Evolutionary conservation across 2,113 vertebrate species (phyloP).

Genomic region (Solenodon paradoxus): DNA sequence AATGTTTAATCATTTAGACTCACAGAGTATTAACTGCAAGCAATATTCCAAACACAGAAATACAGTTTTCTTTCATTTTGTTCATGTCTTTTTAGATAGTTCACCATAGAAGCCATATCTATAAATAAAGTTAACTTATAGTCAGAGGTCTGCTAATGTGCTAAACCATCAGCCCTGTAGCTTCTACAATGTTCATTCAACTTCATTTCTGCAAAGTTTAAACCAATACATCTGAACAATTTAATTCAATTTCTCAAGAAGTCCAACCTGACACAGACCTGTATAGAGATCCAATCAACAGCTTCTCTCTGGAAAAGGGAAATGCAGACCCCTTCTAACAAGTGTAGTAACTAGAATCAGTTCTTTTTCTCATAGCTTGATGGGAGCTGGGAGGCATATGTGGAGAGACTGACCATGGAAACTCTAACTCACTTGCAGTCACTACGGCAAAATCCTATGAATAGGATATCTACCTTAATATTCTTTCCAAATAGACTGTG

Average conservation of each 20-base stretch:
- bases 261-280: background rate
- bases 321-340: background rate
- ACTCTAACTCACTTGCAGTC: background rate
- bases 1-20: conserved; percentile 13
- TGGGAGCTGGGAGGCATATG: background rate
- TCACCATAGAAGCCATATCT: conserved; percentile 21
- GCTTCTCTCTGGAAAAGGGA: background rate
- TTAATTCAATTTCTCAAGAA: conserved; percentile 35
- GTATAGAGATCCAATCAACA: background rate
- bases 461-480: background rate
- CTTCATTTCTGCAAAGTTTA: conserved; percentile 38
- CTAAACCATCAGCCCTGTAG: background rate
- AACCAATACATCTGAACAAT: background rate
- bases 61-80: conserved; percentile 52
- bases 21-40: conserved; percentile 21
- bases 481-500: background rate
- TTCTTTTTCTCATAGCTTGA: background rate
- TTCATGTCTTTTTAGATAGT: conserved; percentile 34
- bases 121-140: conserved; percentile 44
- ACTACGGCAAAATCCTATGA: background rate
- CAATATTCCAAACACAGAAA: conserved; percentile 55
- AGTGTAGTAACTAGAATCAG: background rate
- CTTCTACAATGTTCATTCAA: conserved; percentile 30
- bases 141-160: conserved; percentile 25
- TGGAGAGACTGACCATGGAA: background rate